Evolutionary conservation across 1,140 invertebrate genomes (phyloP).

Genomic region (Tachypleus tridentatus): DNA sequence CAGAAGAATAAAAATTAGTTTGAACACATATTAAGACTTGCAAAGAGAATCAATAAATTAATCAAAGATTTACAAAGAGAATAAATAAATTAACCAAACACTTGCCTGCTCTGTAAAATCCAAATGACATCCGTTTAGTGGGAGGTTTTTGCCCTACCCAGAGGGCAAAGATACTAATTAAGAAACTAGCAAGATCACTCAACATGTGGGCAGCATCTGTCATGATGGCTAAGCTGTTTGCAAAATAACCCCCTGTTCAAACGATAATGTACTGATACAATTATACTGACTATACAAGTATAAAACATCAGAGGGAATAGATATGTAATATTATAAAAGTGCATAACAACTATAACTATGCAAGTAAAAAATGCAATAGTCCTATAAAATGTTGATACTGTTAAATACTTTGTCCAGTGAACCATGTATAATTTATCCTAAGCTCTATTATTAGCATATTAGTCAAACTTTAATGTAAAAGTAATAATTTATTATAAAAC

Average conservation of each 20-base stretch:
- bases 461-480: no score
- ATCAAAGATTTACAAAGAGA: no score
- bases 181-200: constrained; percentile 67
- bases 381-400: no score
- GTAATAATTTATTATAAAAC: no score
- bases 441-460: no score
- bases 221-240: constrained; percentile 63
- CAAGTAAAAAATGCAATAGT: no score
- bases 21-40: no score
- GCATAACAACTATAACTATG: neutral
- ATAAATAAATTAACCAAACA: neutral
- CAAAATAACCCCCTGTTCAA: constrained; percentile 53
- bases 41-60: no score
- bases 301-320: neutral
- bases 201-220: constrained; percentile 72
- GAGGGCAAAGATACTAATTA: constrained; percentile 61
- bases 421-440: no score
- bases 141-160: constrained; percentile 50
- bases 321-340: neutral
- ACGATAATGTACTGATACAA: constrained; percentile 6
- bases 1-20: no score
- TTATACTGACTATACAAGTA: neutral
- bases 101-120: constrained; percentile 60
- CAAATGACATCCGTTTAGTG: constrained; percentile 59
- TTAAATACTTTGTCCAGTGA: no score